Conservation (phyloP, 2,113 vertebrate species). For the Lophotis ruficrista region DNA sequence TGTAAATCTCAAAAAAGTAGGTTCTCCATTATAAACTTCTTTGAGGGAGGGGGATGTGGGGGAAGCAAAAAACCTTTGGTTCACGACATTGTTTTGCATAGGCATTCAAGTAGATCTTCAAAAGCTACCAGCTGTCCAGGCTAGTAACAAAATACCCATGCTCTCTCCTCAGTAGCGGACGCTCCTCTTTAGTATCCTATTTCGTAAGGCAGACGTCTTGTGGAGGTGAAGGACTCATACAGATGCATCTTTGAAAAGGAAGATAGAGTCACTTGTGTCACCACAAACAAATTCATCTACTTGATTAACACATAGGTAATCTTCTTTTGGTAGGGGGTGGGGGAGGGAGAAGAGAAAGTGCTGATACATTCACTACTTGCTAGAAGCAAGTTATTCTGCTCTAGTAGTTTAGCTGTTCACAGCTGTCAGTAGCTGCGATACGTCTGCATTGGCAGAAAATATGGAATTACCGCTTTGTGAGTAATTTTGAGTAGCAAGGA, state of each 20-base stretch:
- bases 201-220: not conserved
- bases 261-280: not conserved
- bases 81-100: not conserved
- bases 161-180: not conserved
- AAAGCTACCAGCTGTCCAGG: not conserved
- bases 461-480: not conserved
- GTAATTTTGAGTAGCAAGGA: not conserved
- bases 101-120: not conserved
- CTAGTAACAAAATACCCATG: not conserved
- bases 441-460: not conserved
- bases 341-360: not conserved
- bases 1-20: not conserved
- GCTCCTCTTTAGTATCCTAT: slow-evolving; percentile 4
- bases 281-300: not conserved
- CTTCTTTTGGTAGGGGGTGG: not conserved
- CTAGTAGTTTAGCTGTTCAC: not conserved
- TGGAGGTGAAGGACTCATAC: slow-evolving; percentile 53
- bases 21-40: not conserved
- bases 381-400: not conserved
- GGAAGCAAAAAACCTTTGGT: not conserved
- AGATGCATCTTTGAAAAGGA: slow-evolving; percentile 67
- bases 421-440: not conserved
- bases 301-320: not conserved
- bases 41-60: not conserved
- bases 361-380: not conserved